These are phyloP conservation scores for Melinaea marsaeus DNA, from an alignment of 2,888 invertebrate genomes.

Conservation along the genomic window DNA sequence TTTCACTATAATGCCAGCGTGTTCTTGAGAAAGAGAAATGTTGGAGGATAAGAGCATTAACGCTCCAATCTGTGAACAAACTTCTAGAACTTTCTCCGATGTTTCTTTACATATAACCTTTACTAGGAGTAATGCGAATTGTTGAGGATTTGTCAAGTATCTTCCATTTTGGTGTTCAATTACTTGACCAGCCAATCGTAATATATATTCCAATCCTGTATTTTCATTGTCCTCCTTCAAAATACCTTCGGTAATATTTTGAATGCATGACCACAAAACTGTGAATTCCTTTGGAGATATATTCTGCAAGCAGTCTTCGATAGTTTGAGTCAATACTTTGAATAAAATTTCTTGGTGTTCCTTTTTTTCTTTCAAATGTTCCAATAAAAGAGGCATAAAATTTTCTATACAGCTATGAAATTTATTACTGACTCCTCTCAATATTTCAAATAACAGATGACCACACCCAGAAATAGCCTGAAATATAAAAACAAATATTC, in stretches of 20 bases:
- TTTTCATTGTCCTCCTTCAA: constrained; percentile 56
- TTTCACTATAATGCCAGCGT: constrained; percentile 82
- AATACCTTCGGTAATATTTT: constrained; percentile 57
- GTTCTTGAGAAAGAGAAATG: constrained; percentile 83
- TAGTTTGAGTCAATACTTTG: constrained; percentile 81
- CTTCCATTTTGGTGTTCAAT: constrained; percentile 81
- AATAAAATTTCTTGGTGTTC: constrained; percentile 77
- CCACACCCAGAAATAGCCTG: constrained; percentile 89
- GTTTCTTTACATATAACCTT: constrained; percentile 70
- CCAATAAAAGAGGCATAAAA: constrained; percentile 82
- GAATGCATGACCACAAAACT: constrained; percentile 80
- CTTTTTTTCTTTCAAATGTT: constrained; percentile 74
- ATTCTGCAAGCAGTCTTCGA: constrained; percentile 80
- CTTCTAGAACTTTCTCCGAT: constrained; percentile 67
- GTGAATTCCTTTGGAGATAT: constrained; percentile 81
- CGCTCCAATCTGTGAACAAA: constrained; percentile 77
- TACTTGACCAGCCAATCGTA: constrained; percentile 79
- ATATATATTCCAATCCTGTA: constrained; percentile 63
- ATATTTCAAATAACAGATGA: constrained; percentile 90
- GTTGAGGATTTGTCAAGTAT: constrained; percentile 78
- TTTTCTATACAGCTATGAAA: constrained; percentile 90
- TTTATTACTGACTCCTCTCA: constrained; percentile 88
- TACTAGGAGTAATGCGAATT: constrained; percentile 78
- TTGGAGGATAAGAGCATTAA: constrained; percentile 79
- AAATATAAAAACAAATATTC: constrained; percentile 37